A percentile compares a stretch with the other conserved stretches of the same genome.
Conservation (phyloP, 2,888 invertebrate species). For the Calephelis perditalis region DNA sequence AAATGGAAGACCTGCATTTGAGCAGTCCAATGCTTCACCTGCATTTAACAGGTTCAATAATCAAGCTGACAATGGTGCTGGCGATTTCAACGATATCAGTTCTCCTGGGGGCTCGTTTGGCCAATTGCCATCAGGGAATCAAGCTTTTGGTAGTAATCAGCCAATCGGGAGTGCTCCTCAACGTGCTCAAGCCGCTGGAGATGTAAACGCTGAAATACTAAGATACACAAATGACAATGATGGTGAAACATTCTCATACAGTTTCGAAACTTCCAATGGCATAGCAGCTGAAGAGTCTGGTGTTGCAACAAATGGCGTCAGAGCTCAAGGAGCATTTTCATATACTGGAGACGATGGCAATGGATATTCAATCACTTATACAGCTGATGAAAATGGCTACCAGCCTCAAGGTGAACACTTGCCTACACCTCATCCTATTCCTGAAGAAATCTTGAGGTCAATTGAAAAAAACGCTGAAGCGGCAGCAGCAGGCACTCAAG, state of each 20-base stretch:
- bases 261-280: slow-evolving; percentile 67
- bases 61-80: background rate
- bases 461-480: slow-evolving; percentile 64
- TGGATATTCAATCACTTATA: slow-evolving; percentile 57
- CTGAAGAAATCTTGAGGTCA: slow-evolving; percentile 63
- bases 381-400: slow-evolving; percentile 69
- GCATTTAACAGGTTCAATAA: slow-evolving; percentile 27
- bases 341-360: slow-evolving; percentile 69
- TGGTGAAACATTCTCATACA: slow-evolving; percentile 59
- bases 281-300: slow-evolving; percentile 68
- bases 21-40: slow-evolving; percentile 18
- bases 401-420: slow-evolving; percentile 62
- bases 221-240: slow-evolving; percentile 61
- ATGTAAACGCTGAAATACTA: slow-evolving; percentile 57
- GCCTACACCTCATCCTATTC: slow-evolving; percentile 67
- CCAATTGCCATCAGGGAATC: slow-evolving; percentile 7
- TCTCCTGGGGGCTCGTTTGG: slow-evolving; percentile 5
- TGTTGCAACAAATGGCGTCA: slow-evolving; percentile 62
- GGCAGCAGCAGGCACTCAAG: slow-evolving; percentile 66
- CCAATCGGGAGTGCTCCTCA: slow-evolving; percentile 34
- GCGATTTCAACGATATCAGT: background rate
- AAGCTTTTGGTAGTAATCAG: background rate
- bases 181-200: slow-evolving; percentile 56
- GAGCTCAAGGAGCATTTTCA: slow-evolving; percentile 60
- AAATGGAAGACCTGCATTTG: slow-evolving; percentile 17